Evolutionary conservation across 2,797 vertebrate genomes (phyloP).

Genomic region (Fistularia commersonii): DNA sequence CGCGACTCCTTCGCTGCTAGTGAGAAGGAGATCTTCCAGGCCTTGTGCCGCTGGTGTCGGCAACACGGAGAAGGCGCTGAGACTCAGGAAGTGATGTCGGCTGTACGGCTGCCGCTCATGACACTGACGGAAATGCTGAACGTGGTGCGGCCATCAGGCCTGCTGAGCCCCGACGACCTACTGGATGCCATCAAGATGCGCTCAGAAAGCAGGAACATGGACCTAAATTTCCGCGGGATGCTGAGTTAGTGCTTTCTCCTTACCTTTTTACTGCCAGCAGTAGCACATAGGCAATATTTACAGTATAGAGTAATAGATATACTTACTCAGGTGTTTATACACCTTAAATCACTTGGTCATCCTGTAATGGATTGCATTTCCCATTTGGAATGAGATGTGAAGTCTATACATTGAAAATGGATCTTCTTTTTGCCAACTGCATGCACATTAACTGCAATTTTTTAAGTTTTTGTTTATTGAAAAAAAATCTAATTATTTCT

Average conservation of each 20-base stretch:
- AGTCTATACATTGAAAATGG: too few relatives aligned
- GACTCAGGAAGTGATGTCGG: conserved; percentile 89
- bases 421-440: too few relatives aligned
- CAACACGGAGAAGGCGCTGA: conserved; percentile 81
- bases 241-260: conserved; percentile 80
- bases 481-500: too few relatives aligned
- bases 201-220: conserved; percentile 97
- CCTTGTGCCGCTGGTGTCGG: conserved; percentile 91
- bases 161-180: conserved; percentile 92
- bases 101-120: conserved; percentile 93
- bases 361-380: too few relatives aligned
- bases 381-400: too few relatives aligned
- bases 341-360: too few relatives aligned
- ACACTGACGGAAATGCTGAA: conserved; percentile 95
- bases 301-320: too few relatives aligned
- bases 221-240: conserved; percentile 97
- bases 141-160: conserved; percentile 88
- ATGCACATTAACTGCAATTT: too few relatives aligned
- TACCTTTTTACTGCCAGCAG: too few relatives aligned
- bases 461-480: too few relatives aligned
- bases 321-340: too few relatives aligned
- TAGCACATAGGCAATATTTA: too few relatives aligned
- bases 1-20: conserved; percentile 94
- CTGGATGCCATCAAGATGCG: conserved; percentile 96
- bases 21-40: conserved; percentile 96